Conservation (phyloP, 1,140 invertebrate genomes). For the Leptopilina clavipes region DNA sequence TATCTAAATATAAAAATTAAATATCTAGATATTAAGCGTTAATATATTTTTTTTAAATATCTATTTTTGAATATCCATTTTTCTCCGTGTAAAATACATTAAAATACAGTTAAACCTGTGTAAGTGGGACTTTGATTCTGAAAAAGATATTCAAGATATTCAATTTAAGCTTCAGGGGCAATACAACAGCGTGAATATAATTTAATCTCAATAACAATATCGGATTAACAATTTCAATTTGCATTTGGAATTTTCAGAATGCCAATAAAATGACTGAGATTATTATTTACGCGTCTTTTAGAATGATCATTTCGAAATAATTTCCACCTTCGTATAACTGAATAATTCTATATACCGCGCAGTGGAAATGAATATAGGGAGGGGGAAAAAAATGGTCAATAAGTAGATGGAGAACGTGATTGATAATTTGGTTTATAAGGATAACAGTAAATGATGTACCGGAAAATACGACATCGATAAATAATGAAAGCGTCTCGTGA, state of each 20-base stretch:
- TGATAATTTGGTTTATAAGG: constrained; percentile 3
- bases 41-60: no score
- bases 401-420: neutral
- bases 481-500: constrained; percentile 33
- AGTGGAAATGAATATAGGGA: neutral
- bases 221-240: no score
- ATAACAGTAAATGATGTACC: constrained; percentile 33
- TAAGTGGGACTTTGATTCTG: no score
- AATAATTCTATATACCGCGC: neutral
- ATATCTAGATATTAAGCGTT: no score
- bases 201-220: no score
- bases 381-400: neutral
- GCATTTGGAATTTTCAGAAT: neutral
- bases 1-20: no score
- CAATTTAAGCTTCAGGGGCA: no score
- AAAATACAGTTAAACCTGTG: no score
- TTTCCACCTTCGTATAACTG: neutral
- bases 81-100: no score
- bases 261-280: neutral
- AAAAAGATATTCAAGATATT: no score
- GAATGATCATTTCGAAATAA: neutral
- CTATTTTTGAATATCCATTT: no score
- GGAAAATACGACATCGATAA: constrained; percentile 26
- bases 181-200: no score
- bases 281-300: neutral